Conservation (phyloP, 2,797 vertebrate genomes). For the Basileuterus tristriatus region DNA sequence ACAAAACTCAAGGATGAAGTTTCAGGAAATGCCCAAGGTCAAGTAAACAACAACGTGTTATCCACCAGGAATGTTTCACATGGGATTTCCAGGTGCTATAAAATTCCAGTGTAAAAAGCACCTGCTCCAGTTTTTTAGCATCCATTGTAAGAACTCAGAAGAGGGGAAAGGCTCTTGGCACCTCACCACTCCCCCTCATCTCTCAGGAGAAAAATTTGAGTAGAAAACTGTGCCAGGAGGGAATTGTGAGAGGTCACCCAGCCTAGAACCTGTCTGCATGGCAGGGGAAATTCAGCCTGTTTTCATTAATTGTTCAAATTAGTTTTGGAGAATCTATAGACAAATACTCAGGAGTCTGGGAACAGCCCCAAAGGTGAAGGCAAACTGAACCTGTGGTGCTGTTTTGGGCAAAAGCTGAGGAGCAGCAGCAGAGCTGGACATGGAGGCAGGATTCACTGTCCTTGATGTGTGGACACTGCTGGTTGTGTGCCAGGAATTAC, state of each 20-base stretch:
- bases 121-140: not conserved
- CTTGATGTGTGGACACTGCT: rapidly evolving
- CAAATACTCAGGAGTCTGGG: not conserved
- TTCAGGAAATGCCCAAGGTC: not conserved
- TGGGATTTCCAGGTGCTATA: not conserved
- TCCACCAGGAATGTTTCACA: not conserved
- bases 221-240: not conserved
- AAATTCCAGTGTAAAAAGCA: not conserved
- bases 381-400: not conserved
- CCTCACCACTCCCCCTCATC: not conserved
- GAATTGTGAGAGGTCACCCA: not conserved
- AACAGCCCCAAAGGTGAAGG: not conserved
- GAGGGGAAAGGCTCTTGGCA: not conserved
- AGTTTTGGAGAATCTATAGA: not conserved
- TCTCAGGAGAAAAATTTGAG: not conserved
- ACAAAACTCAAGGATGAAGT: not conserved
- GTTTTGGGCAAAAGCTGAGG: not conserved
- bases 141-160: not conserved
- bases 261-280: rapidly evolving
- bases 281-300: not conserved
- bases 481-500: not conserved
- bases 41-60: not conserved
- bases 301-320: not conserved
- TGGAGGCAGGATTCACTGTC: not conserved
- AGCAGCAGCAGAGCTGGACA: not conserved